phyloP scores from a whole-genome alignment of 2,797 vertebrate species.

The Otolemur crassicaudatus region DNA sequence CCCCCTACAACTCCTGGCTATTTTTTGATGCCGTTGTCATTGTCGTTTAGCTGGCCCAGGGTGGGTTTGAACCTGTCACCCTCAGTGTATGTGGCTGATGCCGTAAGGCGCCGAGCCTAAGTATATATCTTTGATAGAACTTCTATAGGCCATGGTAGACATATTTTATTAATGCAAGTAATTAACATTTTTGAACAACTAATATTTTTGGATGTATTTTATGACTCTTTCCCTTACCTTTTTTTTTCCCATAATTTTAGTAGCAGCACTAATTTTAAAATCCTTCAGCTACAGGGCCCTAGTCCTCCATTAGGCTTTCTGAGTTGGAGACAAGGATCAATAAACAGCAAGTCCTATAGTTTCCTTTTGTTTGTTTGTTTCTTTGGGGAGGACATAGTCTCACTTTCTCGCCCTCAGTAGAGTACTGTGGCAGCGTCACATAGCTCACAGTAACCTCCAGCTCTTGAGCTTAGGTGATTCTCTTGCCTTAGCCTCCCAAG shows the following conservation, averaged over 20 bases:
- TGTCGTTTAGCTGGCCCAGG: too few relatives aligned
- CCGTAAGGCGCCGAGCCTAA: too few relatives aligned
- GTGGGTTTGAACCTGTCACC: too few relatives aligned
- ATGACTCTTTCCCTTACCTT: background rate
- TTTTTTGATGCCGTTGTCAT: too few relatives aligned
- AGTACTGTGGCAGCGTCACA: too few relatives aligned
- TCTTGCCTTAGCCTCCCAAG: too few relatives aligned
- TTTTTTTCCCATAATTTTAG: background rate
- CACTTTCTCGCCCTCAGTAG: too few relatives aligned
- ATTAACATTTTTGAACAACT: background rate
- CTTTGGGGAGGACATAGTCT: too few relatives aligned
- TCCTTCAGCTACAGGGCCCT: background rate
- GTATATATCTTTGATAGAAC: background rate
- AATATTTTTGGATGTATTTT: background rate
- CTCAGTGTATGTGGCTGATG: too few relatives aligned
- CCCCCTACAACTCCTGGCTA: too few relatives aligned
- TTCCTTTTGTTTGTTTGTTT: background rate
- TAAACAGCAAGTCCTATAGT: background rate
- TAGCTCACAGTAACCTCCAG: too few relatives aligned
- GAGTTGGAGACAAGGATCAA: background rate
- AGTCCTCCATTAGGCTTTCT: background rate
- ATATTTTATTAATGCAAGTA: background rate
- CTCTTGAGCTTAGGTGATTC: too few relatives aligned
- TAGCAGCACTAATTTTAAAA: background rate
- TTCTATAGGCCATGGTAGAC: background rate